Evolutionary conservation across 1,140 invertebrate species (phyloP), one percentile per base, ranked within the genome.

Genomic region (Hycleus phaleratus): DNA sequence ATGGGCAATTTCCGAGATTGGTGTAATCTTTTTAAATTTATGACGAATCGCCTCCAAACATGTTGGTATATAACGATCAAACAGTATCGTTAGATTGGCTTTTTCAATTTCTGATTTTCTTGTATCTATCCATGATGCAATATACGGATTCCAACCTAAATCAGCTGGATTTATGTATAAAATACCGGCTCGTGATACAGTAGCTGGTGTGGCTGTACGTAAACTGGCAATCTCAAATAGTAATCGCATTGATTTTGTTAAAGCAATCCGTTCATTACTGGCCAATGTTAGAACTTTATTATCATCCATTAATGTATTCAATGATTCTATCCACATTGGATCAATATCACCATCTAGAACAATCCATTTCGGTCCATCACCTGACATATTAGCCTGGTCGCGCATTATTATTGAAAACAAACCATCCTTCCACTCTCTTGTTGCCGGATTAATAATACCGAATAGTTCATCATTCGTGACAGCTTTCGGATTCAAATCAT

Each of bases 361-460:
- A 65, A 98, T 94, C 95, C 95, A 98, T 72, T 95, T 95, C 0
- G 93, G 91, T 38, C 89, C 88, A 68, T 90, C 85, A 0, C 86
- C 86, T 0, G 81, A 74, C 81, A 91, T 82, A 72, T 95, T 95
- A 1, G 88, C 90, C 78, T 95, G 89, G 68, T 96, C 93, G 65
- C 94, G 78, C 88, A 97, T 95, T 25, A 96, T 83, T 0, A 88
- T 85, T 0, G 94, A 97, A 71, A 97, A 91, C 45, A 97, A 77
- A 56, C 93, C 94, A 74, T 97, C 94, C 74, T 94, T 96, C 94
- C 95, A 98, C 78, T 97, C 95, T 66, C 94, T 80, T 0, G 95
- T 97, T 0, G 91, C 79, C 9, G 93, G 90, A 79, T 97, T 97
- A 51, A 98, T 96, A 46, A 95, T 85, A 8, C 95, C 95, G 76